Evolutionary conservation across 2,797 vertebrate species (phyloP), one percentile per base, ranked within the genome.

Genomic region (Notolepis coatsorum): DNA sequence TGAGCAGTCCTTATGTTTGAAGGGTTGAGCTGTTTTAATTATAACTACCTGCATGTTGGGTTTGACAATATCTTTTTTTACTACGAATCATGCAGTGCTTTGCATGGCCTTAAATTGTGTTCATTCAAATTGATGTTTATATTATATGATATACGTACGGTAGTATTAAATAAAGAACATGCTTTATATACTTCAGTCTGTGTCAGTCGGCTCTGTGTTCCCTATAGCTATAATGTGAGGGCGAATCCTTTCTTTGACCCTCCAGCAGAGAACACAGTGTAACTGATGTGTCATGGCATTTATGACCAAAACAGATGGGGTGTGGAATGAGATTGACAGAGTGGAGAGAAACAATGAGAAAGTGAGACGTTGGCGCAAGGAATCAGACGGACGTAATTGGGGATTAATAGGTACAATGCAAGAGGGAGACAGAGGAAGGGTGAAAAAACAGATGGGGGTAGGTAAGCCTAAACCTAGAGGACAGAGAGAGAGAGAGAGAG

Each of bases 91-190:
- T 88, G 82, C 81, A 82, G 60, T 71, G 81, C 70, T 85, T 75
- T 85, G 85, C 90, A 91, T 84, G 81, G 62, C 67, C 61, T 74
- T 51, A 58, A 51, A 35, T 70, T 82, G 45, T 77, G 65, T 69
- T 75, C 50, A 73, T 28, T 73, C 65, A 65, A 75, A 79, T 51
- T 81, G 68, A 72, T 82, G 74, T 85, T 85, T 81, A 73, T 71
- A 42, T 68, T 73, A 67, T 42, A 60, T 83, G 82, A 88, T 83
- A 84, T 87, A 82, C n/a, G n/a, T n/a, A n/a, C n/a, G n/a, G n/a
- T 58, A 77, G 51, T 64, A 48, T 70, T 76, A 24, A 90, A 92
- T 91, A 91, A 93, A 93, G 61, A 86, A 12, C 24, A 58, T 67
- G 45, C 59, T 82, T 81, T 86, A 74, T 75, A 57, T 81, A 53